Base-by-base conservation (phyloP, 2,113 vertebrate species). In the Procavia capensis region DNA sequence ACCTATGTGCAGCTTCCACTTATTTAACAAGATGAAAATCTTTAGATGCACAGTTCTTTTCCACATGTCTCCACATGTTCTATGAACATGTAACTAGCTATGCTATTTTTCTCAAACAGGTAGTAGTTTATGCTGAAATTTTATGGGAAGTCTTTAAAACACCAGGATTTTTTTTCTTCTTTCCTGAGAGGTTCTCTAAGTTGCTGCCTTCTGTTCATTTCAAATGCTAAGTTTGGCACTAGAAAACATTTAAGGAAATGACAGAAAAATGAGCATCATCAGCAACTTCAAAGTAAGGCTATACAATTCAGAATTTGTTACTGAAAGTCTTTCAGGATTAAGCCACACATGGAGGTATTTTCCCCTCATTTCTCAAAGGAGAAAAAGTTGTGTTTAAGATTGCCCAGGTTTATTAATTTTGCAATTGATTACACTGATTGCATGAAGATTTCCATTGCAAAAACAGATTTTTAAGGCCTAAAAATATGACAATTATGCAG, bases 391-490 rank as follows among this genome's bases (percentile, higher is more conserved):
- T 91, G 83, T 84, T 94, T 66, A 96, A 85, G 83, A 96, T 91
- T 50, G 2, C 64, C 86, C 88, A 50, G 68, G 94, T 90, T 97
- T 96, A 97, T 97, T 97, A 97, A 97, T 97, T 97, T 97, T 97
- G 91, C 94, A 97, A 95, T 97, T 97, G 94, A 97, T 96, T 96
- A 97, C 87, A 94, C 96, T 97, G 97, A 97, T 97, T 97, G 95
- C 94, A 70, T 91, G 95, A 97, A 96, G 91, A 97, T 97, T 97
- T 97, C 97, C 90, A 97, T 95, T 97, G 96, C 96, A 97, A 96
- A 97, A 96, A 96, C 89, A 96, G 86, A 88, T 74, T 97, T 97
- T 96, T 97, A 93, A 97, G 87, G 50, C 93, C 95, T 97, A 97
- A 97, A 97, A 95, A 96, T 97, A 97, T 80, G 93, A 93, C 89